Evolutionary conservation across 2,888 invertebrate species (phyloP), one percentile per base, ranked within the genome.

Genomic region (Dascillus cervinus): DNA sequence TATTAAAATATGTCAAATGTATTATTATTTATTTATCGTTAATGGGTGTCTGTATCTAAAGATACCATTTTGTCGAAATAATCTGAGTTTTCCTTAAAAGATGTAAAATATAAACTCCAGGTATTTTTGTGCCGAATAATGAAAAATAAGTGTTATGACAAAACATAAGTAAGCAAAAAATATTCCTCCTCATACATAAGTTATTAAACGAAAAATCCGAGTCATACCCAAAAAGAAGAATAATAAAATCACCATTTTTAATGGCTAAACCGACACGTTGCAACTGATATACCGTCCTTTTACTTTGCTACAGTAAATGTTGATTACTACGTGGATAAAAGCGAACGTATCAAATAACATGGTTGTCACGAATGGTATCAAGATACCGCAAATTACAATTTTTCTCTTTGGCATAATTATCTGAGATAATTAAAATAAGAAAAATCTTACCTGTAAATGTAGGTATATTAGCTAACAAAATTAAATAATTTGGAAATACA

Each of bases 401-500:
- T 13, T 54, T 61, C 51, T 44, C 49, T 50, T 26, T 60, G 29
- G 70, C 59, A 43, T 73, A 62, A 3, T 59, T 56, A 47, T 63
- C 55, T 46, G 71, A 55, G n/a, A n/a, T n/a, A n/a, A n/a, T n/a
- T n/a, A n/a, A n/a, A n/a, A n/a, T n/a, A n/a, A n/a, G n/a, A n/a
- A n/a, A n/a, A n/a, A n/a, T n/a, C 77, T 78, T 79, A 3, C 75
- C 72, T 39, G 76, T 71, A 0, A 74, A 60, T 1, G 71, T n/a
- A n/a, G n/a, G n/a, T n/a, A n/a, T n/a, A n/a, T n/a, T 66, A 1
- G 75, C 72, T 45, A 75, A 70, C 27, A 75, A 49, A 29, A 77
- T 58, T 50, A 77, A 75, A 30, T 72, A 67, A 1, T 73, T 69
- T 11, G 68, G 63, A 17, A 69, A 69, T 19, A 71, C 64, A 1